Base-by-base conservation (phyloP, 2,797 vertebrate genomes). In the Coreius guichenoti region DNA sequence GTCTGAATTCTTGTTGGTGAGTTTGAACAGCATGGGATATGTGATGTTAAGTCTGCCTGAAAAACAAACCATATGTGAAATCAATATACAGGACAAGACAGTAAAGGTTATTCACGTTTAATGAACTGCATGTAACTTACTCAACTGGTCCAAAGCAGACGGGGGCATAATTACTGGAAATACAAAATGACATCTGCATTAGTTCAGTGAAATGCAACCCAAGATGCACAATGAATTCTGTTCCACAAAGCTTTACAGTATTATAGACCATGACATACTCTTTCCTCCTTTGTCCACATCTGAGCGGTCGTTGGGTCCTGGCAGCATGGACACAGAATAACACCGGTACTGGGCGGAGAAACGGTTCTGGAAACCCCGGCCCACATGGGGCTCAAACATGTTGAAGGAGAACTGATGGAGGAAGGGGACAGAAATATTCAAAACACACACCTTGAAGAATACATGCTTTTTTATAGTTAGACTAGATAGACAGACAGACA, bases 261-360 rank as follows among this genome's bases (percentile, higher is more conserved):
- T 45, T 29, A 49, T 19, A 63, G 67, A 47, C 5, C 23, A 31
- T 8, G 1, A 49, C 90, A 84, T 94, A 99, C 98, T 99, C 96
- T 99, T 99, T 91, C 98, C 98, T 94, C 98, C 98, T 96, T 99
- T 99, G 94, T 99, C 98, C 92, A 99, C 98, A 90, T 99, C 98
- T 49, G 98, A 99, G 84, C 98, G 96, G 95, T 99, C 98, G 91
- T 98, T 99, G 72, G 98, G 98, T 84, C 98, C 98, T 0, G 98
- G 97, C 80, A 99, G 94, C 98, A 99, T 99, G 58, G 98, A 99
- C 56, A 99, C 98, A 0, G 98, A 99, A 91, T 99, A 99, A 93
- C 98, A 99, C n/a, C 98, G 97, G 90, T 98, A 99, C 89, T 99
- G 98, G 0, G 98, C 99, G 49, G 98, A 99, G 94, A 99, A 99